Conservation (phyloP, 2,888 invertebrate genomes). For the Lissocephala sabroskyi region DNA sequence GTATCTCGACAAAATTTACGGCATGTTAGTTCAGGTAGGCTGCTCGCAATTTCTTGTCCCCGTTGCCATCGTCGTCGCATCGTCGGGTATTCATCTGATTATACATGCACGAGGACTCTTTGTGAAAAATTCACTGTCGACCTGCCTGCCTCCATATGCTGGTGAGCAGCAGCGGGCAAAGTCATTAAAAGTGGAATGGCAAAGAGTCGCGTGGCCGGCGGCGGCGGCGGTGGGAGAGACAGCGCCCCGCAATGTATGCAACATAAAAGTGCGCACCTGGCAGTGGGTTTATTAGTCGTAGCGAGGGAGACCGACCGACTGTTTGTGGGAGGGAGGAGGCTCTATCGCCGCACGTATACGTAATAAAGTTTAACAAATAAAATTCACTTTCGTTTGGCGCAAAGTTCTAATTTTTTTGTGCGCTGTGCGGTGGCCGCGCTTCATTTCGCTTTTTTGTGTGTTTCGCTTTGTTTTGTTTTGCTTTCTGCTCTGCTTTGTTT, state of each 20-base stretch:
- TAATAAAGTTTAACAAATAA: conserved; percentile 65
- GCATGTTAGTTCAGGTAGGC: conserved; percentile 28
- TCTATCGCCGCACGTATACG: conserved; percentile 60
- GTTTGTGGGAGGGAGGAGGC: neutral
- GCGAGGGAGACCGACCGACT: conserved; percentile 2
- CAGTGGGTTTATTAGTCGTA: conserved; percentile 57
- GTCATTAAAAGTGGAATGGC: conserved; percentile 45
- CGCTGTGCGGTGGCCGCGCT: too few relatives aligned
- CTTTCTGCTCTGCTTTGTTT: conserved; percentile 46
- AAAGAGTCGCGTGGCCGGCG: too few relatives aligned
- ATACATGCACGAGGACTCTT: too few relatives aligned
- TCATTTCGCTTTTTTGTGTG: too few relatives aligned
- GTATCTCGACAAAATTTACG: conserved; percentile 56
- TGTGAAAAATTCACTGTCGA: too few relatives aligned
- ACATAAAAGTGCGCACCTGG: conserved; percentile 52
- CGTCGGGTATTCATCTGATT: neutral
- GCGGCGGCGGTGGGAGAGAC: too few relatives aligned
- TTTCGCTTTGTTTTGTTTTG: conserved; percentile 16
- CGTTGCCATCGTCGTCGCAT: too few relatives aligned
- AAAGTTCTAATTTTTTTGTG: conserved; percentile 57
- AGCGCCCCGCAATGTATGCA: conserved; percentile 42
- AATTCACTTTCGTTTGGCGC: conserved; percentile 59
- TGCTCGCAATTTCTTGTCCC: too few relatives aligned
- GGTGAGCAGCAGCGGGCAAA: conserved; percentile 30
- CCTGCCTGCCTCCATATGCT: too few relatives aligned